Evolutionary conservation across 2,797 vertebrate species (phyloP).

Genomic region (Mallotus villosus): DNA sequence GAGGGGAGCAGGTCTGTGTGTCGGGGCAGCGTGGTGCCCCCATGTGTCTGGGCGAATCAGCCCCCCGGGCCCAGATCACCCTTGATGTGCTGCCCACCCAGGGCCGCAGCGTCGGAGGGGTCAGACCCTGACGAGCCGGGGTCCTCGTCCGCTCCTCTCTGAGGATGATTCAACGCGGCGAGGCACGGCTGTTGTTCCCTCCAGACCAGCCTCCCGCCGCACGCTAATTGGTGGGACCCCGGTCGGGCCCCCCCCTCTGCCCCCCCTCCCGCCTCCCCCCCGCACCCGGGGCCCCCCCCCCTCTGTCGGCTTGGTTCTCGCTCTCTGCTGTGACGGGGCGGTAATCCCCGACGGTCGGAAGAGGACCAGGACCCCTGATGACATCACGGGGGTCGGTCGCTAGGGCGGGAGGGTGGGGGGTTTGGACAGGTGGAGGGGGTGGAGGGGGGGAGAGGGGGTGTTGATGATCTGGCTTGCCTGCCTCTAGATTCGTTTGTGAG

Average conservation of each 20-base stretch:
- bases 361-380: constrained; percentile 14
- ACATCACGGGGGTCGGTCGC: background rate
- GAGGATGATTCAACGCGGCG: constrained; percentile 42
- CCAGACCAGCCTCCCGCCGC: constrained; percentile 22
- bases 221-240: constrained; percentile 44
- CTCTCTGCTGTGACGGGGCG: constrained; percentile 22
- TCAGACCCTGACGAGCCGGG: too few relatives aligned
- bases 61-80: constrained; percentile 3
- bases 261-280: constrained; percentile 27
- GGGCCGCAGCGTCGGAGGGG: background rate
- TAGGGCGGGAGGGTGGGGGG: background rate
- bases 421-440: too few relatives aligned
- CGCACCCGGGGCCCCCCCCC: too few relatives aligned
- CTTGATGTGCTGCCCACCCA: constrained; percentile 12
- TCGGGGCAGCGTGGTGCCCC: background rate
- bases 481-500: constrained; percentile 7
- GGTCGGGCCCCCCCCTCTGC: constrained; percentile 14
- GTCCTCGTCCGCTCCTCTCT: background rate
- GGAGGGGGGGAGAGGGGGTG: too few relatives aligned
- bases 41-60: constrained; percentile 17
- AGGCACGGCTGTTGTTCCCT: constrained; percentile 41
- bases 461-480: background rate
- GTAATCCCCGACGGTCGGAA: constrained; percentile 28
- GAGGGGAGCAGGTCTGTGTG: background rate
- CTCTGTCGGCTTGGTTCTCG: background rate